phyloP scores from a whole-genome alignment of 2,888 invertebrate species.

The Apotomis betuletana region DNA sequence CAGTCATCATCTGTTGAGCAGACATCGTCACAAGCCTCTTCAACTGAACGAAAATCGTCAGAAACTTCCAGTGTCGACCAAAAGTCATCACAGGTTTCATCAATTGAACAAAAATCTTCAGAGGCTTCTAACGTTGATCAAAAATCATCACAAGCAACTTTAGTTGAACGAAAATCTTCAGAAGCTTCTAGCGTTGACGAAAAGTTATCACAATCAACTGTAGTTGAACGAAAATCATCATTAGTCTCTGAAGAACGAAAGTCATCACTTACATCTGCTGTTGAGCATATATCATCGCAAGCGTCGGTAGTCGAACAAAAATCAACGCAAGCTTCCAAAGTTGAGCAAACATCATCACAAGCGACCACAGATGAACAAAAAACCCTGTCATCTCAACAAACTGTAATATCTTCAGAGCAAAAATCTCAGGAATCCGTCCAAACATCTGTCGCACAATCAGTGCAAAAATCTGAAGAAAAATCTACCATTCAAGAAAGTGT shows the following conservation, averaged over 20 bases:
- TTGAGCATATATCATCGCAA: slow-evolving; percentile 42
- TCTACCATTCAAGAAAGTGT: slow-evolving; percentile 47
- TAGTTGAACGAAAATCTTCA: slow-evolving; percentile 9
- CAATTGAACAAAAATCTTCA: too few species aligned
- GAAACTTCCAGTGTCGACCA: too few species aligned
- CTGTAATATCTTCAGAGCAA: slow-evolving; percentile 40
- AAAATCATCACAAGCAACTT: too few species aligned
- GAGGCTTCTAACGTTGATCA: too few species aligned
- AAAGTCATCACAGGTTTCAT: too few species aligned
- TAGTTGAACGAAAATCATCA: slow-evolving; percentile 22
- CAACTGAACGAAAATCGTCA: not conserved
- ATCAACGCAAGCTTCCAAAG: slow-evolving; percentile 43
- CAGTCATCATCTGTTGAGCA: slow-evolving; percentile 42
- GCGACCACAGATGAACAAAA: slow-evolving; percentile 41
- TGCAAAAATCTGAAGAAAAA: slow-evolving; percentile 46
- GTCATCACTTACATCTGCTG: slow-evolving; percentile 33
- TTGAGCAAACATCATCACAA: slow-evolving; percentile 39
- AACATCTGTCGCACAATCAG: slow-evolving; percentile 32
- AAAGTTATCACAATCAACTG: slow-evolving; percentile 33
- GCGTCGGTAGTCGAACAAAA: slow-evolving; percentile 24
- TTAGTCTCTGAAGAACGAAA: slow-evolving; percentile 12
- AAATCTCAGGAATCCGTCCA: slow-evolving; percentile 38
- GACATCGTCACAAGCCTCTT: slow-evolving; percentile 12
- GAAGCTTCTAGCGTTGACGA: slow-evolving; percentile 41
- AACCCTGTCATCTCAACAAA: slow-evolving; percentile 36